Evolutionary conservation across 2,888 invertebrate genomes (phyloP), one percentile per base, ranked within the genome.

Genomic region (Belgica antarctica): DNA sequence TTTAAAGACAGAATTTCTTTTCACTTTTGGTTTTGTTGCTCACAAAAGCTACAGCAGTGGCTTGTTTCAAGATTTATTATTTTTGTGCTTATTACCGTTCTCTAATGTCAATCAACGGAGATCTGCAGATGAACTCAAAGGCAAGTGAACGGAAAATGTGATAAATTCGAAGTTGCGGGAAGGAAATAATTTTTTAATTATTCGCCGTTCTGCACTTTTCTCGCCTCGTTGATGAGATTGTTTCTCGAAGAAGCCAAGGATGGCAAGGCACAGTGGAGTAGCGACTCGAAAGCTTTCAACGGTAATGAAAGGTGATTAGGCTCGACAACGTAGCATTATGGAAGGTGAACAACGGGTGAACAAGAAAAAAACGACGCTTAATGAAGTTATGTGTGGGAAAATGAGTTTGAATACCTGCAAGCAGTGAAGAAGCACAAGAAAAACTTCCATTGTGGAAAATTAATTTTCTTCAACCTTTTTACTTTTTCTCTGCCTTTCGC

Each of bases 381-480:
- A 68, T 68, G 57, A 68, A 68, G 68, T 68, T 68, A 68, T 57
- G 34, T 68, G 57, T 34, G 68, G 68, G 68, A 68, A 57, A 68
- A 68, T 68, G 19, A 27, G 52, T 57, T 34, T 57, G 24, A 34
- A 68, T 57, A 57, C 57, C 52, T 68, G 62, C 41, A 15, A 27
- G n/a, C 63, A 41, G 1, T 4, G 19, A 31, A 10, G 34, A 24
- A 68, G 19, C 8, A 15, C n/a, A 17, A 34, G 34, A 62, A 62
- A 31, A 19, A 5, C 19, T 62, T 34, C 17, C 1, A 34, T 7
- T 3, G 57, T 8, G 22, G 19, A 31, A 66, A 66, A 66, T 66
- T 52, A 22, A 66, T 22, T 66, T 66, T 66, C 1, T 61, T 61
- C 59, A 61, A 61, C 47, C 25, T 63, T 63, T 63, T n/a, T n/a